Conservation (phyloP, 1,140 invertebrate species). For the Helicorthomorpha holstii region DNA sequence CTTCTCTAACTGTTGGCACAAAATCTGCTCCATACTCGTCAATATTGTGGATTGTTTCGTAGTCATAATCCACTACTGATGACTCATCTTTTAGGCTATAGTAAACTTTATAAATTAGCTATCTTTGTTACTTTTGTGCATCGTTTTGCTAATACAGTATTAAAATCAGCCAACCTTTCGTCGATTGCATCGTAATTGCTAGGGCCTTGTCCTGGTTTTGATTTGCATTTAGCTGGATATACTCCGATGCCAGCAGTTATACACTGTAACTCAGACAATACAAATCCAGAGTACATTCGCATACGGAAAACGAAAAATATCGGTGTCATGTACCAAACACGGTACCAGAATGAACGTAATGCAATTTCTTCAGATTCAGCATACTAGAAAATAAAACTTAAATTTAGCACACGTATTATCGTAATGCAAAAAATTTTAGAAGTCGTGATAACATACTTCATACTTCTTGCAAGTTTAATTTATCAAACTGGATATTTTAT, state of each 20-base stretch:
- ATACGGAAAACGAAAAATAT: constrained; percentile 74
- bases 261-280: constrained; percentile 78
- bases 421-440: background rate
- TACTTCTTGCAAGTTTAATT: no score
- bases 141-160: no score
- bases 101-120: no score
- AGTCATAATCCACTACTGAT: constrained; percentile 40
- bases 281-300: constrained; percentile 75
- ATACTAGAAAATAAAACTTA: constrained; percentile 36
- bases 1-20: constrained; percentile 53
- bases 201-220: constrained; percentile 64
- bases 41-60: constrained; percentile 67
- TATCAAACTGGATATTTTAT: background rate
- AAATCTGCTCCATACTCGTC: constrained; percentile 59
- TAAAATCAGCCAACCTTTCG: constrained; percentile 22
- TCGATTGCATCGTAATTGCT: constrained; percentile 32
- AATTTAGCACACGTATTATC: background rate
- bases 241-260: constrained; percentile 75
- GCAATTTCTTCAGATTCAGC: constrained; percentile 46
- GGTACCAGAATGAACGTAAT: constrained; percentile 46
- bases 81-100: background rate
- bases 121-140: no score
- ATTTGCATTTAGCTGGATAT: constrained; percentile 53
- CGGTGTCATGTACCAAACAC: constrained; percentile 66
- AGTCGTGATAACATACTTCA: background rate